Evolutionary conservation across 2,888 invertebrate genomes (phyloP).

Genomic region (Coleophora deauratella): DNA sequence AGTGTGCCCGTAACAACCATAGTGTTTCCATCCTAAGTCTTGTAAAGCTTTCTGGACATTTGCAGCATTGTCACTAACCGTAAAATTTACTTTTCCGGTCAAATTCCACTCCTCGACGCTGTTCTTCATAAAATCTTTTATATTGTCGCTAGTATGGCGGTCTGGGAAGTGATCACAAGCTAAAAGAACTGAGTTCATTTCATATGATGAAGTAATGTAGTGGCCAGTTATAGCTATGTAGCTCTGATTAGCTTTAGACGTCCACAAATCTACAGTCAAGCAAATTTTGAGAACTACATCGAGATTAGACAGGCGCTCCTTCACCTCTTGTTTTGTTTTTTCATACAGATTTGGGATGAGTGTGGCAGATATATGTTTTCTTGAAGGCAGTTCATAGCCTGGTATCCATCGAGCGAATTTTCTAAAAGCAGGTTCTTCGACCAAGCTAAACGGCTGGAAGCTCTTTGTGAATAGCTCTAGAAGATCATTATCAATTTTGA

Average conservation of each 20-base stretch:
- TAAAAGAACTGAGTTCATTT: constrained; percentile 4
- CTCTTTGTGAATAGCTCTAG: constrained; percentile 8
- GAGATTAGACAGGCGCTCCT: background rate
- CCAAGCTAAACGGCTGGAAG: constrained; percentile 10
- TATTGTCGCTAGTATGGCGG: constrained; percentile 1
- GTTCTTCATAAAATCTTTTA: background rate
- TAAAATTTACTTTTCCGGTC: constrained; percentile 21
- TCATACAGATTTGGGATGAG: constrained; percentile 1
- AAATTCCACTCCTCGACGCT: constrained; percentile 7
- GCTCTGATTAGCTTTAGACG: constrained; percentile 10
- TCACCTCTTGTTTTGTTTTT: background rate
- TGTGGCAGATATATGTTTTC: constrained; percentile 13
- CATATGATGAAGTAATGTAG: background rate
- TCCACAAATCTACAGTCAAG: constrained; percentile 18
- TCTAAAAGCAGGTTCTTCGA: constrained; percentile 11
- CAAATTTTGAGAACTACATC: constrained; percentile 8
- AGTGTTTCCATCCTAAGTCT: constrained; percentile 19
- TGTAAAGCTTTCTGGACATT: constrained; percentile 22
- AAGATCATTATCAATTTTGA: too few relatives aligned
- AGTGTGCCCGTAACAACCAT: constrained; percentile 21
- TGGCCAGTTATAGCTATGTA: constrained; percentile 9
- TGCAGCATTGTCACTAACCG: constrained; percentile 24
- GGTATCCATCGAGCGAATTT: constrained; percentile 11
- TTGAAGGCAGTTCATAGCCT: constrained; percentile 9
- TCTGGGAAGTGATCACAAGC: constrained; percentile 3